A percentile compares a stretch with the other conserved stretches of the same genome.
These are phyloP conservation scores for Pipistrellus kuhlii DNA, from an alignment of 2,797 vertebrate species.

Conservation along the genomic window DNA sequence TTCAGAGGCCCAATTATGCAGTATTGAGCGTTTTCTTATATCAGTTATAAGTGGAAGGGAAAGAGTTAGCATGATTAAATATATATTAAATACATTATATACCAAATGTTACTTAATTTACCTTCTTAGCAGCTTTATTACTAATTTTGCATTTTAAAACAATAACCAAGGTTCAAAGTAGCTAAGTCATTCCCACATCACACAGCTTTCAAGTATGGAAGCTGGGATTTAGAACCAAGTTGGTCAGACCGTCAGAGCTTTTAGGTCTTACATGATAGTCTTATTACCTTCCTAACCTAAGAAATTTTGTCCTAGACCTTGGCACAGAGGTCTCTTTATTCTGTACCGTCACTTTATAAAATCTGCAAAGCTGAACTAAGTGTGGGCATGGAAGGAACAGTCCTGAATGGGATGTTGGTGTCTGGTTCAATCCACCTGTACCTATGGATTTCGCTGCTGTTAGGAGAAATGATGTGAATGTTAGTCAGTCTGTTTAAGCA, in stretches of 20 bases:
- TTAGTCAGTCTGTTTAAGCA: not conserved
- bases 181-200: not conserved
- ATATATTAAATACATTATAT: not conserved
- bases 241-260: not conserved
- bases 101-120: not conserved
- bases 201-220: not conserved
- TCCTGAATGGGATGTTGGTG: not conserved
- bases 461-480: not conserved
- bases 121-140: not conserved
- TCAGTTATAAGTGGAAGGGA: not conserved
- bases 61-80: not conserved
- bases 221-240: conserved; percentile 14
- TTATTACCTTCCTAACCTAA: not conserved
- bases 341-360: not conserved
- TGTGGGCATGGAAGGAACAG: not conserved
- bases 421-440: not conserved
- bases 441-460: not conserved
- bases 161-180: not conserved
- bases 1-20: not conserved
- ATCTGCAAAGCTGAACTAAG: not conserved
- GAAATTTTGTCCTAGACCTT: not conserved
- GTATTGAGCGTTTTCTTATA: not conserved
- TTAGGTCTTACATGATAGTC: not conserved
- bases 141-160: conserved; percentile 19
- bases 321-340: not conserved